These are phyloP conservation scores for Linepithema humile DNA, from an alignment of 1,140 invertebrate genomes.

Conservation along the genomic window DNA sequence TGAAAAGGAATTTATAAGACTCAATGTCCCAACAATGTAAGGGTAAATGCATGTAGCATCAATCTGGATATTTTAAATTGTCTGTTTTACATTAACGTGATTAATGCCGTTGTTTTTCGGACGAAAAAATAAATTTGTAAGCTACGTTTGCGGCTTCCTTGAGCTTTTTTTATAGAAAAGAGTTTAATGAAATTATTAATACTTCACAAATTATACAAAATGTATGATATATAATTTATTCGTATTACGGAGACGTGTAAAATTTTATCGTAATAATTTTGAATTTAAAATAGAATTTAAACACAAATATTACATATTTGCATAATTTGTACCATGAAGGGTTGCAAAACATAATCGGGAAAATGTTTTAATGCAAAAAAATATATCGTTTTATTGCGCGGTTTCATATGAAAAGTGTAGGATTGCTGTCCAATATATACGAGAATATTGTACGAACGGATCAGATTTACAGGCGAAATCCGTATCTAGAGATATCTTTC, in stretches of 20 bases:
- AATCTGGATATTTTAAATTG: conserved; percentile 4
- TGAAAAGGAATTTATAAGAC: conserved; percentile 60
- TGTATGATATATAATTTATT: not conserved
- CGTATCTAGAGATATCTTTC: conserved; percentile 62
- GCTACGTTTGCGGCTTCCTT: not conserved
- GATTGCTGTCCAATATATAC: conserved; percentile 37
- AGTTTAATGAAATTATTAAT: not conserved
- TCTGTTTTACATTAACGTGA: not conserved
- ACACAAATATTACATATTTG: not conserved
- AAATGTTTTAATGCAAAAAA: not conserved
- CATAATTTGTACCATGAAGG: not conserved
- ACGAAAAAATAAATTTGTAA: not conserved
- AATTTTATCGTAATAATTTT: not conserved
- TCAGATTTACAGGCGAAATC: conserved; percentile 63
- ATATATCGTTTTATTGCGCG: not conserved
- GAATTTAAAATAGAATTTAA: not conserved
- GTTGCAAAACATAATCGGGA: not conserved
- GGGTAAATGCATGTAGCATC: not conserved
- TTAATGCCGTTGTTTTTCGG: not conserved
- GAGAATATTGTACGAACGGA: conserved; percentile 40
- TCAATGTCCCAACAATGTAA: not conserved
- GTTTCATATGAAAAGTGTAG: conserved; percentile 16
- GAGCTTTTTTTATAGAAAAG: not conserved
- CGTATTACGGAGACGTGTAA: not conserved
- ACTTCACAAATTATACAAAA: not conserved